Evolutionary conservation across 2,113 vertebrate species (phyloP).

Genomic region (Marcusenius ussheri): DNA sequence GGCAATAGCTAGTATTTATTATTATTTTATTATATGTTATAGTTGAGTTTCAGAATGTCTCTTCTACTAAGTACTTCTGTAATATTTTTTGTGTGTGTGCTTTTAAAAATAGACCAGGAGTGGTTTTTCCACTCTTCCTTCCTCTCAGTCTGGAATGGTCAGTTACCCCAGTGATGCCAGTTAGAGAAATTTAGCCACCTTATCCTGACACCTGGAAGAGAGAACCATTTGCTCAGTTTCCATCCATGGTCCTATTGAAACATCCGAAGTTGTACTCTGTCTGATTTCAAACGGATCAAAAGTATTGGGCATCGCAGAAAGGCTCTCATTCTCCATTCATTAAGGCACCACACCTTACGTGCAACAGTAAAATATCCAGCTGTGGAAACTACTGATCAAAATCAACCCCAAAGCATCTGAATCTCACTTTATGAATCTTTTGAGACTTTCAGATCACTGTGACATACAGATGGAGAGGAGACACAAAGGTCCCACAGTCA

Average conservation of each 20-base stretch:
- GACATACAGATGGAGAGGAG: background rate
- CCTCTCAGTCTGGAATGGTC: background rate
- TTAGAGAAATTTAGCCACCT: background rate
- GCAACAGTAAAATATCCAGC: background rate
- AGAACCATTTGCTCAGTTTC: background rate
- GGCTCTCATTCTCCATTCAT: background rate
- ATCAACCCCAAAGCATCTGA: background rate
- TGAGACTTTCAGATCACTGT: background rate
- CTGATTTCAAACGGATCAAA: background rate
- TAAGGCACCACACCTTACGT: background rate
- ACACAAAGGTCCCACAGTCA: background rate
- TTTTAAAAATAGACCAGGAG: background rate
- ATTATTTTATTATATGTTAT: too few species aligned
- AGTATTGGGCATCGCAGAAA: background rate
- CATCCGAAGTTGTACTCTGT: background rate
- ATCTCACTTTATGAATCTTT: background rate
- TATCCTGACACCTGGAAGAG: background rate
- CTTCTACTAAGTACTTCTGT: background rate
- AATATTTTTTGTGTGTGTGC: background rate
- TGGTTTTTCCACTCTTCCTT: background rate
- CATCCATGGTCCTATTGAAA: background rate
- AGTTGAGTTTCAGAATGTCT: background rate
- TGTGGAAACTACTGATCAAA: background rate
- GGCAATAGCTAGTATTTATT: background rate
- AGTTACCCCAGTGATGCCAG: background rate